Evolutionary conservation across 1,140 invertebrate species (phyloP), one percentile per base, ranked within the genome.

Genomic region (Drosophila ironensis): DNA sequence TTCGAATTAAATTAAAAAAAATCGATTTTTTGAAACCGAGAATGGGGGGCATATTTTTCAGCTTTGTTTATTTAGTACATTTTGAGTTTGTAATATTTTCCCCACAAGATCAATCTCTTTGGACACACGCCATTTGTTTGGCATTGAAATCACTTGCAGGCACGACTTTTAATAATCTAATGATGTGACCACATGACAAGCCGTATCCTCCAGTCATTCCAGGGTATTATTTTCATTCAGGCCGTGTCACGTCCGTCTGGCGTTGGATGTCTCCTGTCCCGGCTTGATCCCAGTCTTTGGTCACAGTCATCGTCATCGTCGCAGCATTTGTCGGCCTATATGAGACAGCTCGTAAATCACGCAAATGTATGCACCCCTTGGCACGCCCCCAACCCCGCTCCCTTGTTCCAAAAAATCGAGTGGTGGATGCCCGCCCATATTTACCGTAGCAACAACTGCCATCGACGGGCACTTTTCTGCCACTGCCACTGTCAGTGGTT

Each of bases 301-400:
- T 25, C 56, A 17, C 37, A 60, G 56, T 56, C 50, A 50, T 68
- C 24, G 47, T 37, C 33, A 20, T 19, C 16, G 4, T n/a, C n/a
- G n/a, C n/a, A n/a, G n/a, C 28, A 30, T 27, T 69, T 50, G 70
- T 60, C 53, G 52, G 50, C 45, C 40, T 81, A 47, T 80, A 57
- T 72, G 77, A 57, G 80, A 73, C 80, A 86, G 75, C 81, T 86
- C 75, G 80, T 86, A 86, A 86, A 86, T 86, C 80, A 80, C 74
- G 48, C 56, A 86, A 86, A 86, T 86, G 67, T 86, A 86, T 86
- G 81, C 80, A 86, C 80, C 81, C 80, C 67, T 41, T 46, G 54
- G 41, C 51, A 72, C 47, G 46, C 73, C 59, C 42, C 27, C 35
- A 5, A 37, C 20, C 33, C 14, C 19, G 11, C 53, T 42, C 25